Evolutionary conservation across 2,888 invertebrate species (phyloP).

Genomic region (Cheiracanthium punctorium): DNA sequence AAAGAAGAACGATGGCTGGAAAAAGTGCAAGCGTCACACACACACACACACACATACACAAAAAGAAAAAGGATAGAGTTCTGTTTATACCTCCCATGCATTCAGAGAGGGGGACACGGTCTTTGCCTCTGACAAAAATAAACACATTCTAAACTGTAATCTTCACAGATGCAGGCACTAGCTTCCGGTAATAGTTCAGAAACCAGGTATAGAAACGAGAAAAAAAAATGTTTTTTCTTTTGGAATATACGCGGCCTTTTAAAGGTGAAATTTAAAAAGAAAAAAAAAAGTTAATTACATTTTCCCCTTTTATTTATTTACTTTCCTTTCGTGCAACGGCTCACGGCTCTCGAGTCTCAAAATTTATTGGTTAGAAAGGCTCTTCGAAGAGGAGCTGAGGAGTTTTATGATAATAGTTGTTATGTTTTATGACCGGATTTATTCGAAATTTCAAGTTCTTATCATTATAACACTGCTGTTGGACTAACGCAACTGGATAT

Average conservation of each 20-base stretch:
- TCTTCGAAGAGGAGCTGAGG: neutral
- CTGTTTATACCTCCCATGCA: neutral
- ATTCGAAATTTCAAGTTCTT: neutral
- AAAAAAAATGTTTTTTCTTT: neutral
- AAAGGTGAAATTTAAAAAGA: neutral
- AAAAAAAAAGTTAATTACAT: neutral
- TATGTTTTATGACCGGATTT: neutral
- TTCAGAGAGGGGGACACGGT: no score
- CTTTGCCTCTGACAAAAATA: neutral
- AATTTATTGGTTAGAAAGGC: neutral
- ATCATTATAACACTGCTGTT: neutral
- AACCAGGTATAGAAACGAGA: neutral
- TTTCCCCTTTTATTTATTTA: neutral
- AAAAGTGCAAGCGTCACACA: no score
- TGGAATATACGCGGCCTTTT: neutral
- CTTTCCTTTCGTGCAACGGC: no score
- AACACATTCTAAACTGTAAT: neutral
- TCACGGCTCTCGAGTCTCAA: neutral
- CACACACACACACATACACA: no score
- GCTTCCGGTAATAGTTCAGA: neutral
- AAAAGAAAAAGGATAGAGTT: no score
- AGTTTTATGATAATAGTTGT: neutral
- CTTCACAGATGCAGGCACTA: neutral
- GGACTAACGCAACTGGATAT: neutral
- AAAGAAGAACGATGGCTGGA: no score